phyloP scores from a whole-genome alignment of 2,797 vertebrate species.

The Spizella passerina region DNA sequence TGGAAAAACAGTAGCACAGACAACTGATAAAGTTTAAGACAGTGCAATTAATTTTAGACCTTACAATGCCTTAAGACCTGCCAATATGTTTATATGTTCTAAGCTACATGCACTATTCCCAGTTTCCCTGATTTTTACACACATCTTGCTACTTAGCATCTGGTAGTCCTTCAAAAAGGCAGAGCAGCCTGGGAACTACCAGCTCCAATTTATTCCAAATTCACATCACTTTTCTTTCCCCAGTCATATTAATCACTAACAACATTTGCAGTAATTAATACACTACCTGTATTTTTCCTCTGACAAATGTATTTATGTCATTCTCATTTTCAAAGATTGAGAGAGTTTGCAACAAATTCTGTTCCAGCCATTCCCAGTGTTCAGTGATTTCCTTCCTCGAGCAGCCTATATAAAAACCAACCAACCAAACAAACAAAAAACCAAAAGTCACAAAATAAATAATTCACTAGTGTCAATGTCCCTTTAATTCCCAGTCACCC shows the following conservation, averaged over 20 bases:
- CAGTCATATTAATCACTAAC: not conserved
- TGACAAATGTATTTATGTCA: conserved; percentile 96
- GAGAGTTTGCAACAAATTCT: conserved; percentile 95
- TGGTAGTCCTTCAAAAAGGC: not conserved
- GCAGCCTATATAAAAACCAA: conserved; percentile 78
- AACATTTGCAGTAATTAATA: not conserved
- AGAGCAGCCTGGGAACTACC: not conserved
- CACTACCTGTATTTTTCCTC: conserved; percentile 95
- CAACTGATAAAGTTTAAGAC: not conserved
- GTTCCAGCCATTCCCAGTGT: conserved; percentile 99
- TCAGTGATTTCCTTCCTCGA: conserved; percentile 96
- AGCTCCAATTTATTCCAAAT: not conserved
- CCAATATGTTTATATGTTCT: not conserved
- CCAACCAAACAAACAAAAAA: not conserved
- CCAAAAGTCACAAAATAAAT: not conserved
- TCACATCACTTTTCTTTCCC: not conserved
- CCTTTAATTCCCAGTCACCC: not conserved
- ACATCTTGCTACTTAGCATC: not conserved
- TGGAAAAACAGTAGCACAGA: not conserved
- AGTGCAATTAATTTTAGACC: not conserved
- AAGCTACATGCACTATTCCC: not conserved
- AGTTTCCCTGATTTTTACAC: not conserved
- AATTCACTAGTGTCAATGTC: not conserved
- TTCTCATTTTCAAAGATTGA: conserved; percentile 98
- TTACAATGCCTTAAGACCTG: not conserved